A percentile compares a stretch with the other conserved stretches of the same genome.
These are phyloP conservation scores for Argyra leucocephala DNA, from an alignment of 2,888 invertebrate genomes.

Conservation along the genomic window DNA sequence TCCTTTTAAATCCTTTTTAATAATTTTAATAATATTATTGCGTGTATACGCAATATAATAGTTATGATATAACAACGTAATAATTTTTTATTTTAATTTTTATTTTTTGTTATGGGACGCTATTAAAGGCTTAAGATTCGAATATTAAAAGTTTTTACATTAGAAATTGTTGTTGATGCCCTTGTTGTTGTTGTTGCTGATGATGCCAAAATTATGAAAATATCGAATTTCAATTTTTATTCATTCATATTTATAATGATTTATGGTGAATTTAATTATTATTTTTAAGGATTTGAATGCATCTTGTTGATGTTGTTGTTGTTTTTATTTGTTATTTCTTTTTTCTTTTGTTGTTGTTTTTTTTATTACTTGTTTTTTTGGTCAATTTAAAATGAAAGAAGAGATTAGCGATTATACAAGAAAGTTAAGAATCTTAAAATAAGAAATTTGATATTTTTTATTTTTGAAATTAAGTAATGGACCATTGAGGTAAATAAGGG, in stretches of 20 bases:
- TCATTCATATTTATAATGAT: background rate
- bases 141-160: too few relatives aligned
- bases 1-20: background rate
- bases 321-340: too few relatives aligned
- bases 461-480: background rate
- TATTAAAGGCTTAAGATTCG: background rate
- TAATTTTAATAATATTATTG: background rate
- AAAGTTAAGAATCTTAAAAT: too few relatives aligned
- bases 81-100: too few relatives aligned
- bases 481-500: background rate
- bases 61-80: background rate
- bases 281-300: background rate
- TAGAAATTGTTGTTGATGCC: too few relatives aligned
- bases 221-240: background rate
- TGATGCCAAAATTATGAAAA: background rate
- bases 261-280: constrained; percentile 3
- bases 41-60: background rate
- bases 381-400: background rate
- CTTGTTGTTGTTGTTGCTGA: too few relatives aligned
- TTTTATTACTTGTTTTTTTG: background rate
- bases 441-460: background rate
- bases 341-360: too few relatives aligned
- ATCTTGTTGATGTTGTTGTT: too few relatives aligned
- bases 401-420: background rate
- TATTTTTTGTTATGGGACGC: too few relatives aligned